A percentile compares a stretch with the other conserved stretches of the same genome.
Evolutionary conservation across 53 echinoderm and acorn worm species (phyloP).

Genomic region (Actinopyga echinites): DNA sequence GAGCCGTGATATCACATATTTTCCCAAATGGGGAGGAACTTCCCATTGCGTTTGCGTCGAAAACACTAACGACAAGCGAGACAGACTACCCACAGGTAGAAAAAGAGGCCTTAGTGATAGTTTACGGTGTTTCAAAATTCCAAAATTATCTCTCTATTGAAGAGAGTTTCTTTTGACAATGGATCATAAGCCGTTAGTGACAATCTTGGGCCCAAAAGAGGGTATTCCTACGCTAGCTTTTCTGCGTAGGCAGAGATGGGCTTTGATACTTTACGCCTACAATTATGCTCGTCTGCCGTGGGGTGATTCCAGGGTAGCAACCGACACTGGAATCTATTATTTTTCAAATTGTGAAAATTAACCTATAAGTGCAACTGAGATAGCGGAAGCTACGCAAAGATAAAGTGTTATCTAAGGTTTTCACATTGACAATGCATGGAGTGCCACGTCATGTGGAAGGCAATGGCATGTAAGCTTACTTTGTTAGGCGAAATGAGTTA

Average conservation of each 20-base stretch:
- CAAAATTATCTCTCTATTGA: slow-evolving; percentile 42
- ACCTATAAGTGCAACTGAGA: slow-evolving; percentile 20
- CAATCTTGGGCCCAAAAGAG: not conserved
- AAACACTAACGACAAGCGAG: too few relatives aligned
- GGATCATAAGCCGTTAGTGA: slow-evolving; percentile 32
- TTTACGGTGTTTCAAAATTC: not conserved
- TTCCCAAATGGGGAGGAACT: not conserved
- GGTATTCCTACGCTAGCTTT: slow-evolving; percentile 20
- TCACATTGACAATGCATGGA: not conserved
- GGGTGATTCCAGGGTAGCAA: not conserved
- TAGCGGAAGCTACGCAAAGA: slow-evolving; percentile 43
- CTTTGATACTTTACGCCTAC: slow-evolving; percentile 5
- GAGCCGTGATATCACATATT: not conserved
- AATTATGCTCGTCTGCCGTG: not conserved
- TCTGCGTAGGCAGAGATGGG: slow-evolving; percentile 30
- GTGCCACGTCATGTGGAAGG: not conserved
- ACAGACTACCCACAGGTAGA: slow-evolving; percentile 50
- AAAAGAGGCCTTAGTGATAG: slow-evolving; percentile 34
- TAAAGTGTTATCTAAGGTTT: slow-evolving; percentile 32
- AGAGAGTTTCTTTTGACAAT: not conserved
- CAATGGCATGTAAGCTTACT: not conserved
- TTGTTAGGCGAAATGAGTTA: not conserved
- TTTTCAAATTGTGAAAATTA: not conserved
- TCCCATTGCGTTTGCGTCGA: too few relatives aligned
- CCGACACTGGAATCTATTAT: not conserved